phyloP scores from a whole-genome alignment of 2,888 invertebrate genomes.

The Germaria angustata region DNA sequence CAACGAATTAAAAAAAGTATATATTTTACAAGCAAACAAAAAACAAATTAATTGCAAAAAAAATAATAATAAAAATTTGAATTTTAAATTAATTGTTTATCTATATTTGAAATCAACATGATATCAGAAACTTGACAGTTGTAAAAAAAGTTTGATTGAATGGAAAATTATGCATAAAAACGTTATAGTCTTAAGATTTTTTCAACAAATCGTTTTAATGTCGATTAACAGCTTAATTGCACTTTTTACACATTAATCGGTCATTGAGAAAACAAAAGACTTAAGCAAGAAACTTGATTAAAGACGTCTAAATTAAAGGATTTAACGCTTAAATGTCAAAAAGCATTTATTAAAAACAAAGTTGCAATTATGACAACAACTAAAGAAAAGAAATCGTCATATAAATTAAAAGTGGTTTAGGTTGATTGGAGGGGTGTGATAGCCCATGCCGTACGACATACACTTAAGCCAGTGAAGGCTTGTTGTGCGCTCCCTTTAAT shows the following conservation, averaged over 20 bases:
- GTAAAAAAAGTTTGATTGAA: slow-evolving; percentile 18
- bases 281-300: slow-evolving; percentile 9
- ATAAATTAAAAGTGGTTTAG: too few relatives aligned
- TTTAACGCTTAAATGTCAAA: neutral
- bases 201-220: slow-evolving; percentile 17
- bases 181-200: neutral
- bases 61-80: slow-evolving; percentile 22
- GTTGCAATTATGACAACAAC: too few relatives aligned
- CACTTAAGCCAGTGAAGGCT: too few relatives aligned
- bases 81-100: slow-evolving; percentile 33
- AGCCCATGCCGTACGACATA: too few relatives aligned
- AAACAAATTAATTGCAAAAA: neutral
- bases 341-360: neutral
- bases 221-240: slow-evolving; percentile 25
- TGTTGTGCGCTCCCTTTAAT: too few relatives aligned
- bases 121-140: slow-evolving; percentile 32
- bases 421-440: too few relatives aligned
- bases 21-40: neutral
- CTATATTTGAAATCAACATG: slow-evolving; percentile 31
- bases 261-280: slow-evolving; percentile 11
- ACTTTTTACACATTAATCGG: neutral
- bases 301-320: neutral
- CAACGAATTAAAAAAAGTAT: neutral
- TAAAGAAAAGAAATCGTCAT: too few relatives aligned
- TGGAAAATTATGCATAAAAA: neutral